Conservation (phyloP, 2,888 invertebrate species). For the Galerucella nymphaeae region DNA sequence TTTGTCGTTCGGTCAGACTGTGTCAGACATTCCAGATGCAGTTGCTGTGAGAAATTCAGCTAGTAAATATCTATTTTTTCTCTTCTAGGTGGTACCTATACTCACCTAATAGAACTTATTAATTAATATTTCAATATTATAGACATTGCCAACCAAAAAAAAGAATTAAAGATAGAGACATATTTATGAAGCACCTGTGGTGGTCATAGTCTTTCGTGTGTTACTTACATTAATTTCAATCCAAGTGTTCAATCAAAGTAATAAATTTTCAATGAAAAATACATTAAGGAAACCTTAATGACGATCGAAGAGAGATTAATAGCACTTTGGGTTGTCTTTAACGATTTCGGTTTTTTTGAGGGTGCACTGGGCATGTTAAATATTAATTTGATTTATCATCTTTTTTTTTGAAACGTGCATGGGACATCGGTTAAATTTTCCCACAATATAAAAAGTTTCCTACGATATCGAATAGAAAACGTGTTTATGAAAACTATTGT, state of each 20-base stretch:
- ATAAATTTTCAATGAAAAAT: conserved; percentile 40
- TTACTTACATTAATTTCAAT: conserved; percentile 33
- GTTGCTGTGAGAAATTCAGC: no score
- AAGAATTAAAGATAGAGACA: conserved; percentile 11
- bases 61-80: no score
- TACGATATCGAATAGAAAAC: no score
- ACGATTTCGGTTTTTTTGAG: conserved; percentile 19
- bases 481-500: no score
- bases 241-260: conserved; percentile 34
- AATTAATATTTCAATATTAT: no score
- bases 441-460: neutral
- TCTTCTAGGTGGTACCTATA: no score
- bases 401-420: neutral
- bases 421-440: conserved; percentile 8
- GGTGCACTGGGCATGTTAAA: conserved; percentile 33
- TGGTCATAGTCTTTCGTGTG: conserved; percentile 31
- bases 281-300: conserved; percentile 41
- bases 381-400: conserved; percentile 40
- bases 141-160: conserved; percentile 25
- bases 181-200: conserved; percentile 25
- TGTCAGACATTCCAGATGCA: no score
- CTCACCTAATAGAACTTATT: no score
- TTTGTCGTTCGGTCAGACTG: no score
- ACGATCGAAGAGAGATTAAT: conserved; percentile 40
- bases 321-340: conserved; percentile 26